Evolutionary conservation across 2,888 invertebrate species (phyloP).

Genomic region (Tupiocoris notatus): DNA sequence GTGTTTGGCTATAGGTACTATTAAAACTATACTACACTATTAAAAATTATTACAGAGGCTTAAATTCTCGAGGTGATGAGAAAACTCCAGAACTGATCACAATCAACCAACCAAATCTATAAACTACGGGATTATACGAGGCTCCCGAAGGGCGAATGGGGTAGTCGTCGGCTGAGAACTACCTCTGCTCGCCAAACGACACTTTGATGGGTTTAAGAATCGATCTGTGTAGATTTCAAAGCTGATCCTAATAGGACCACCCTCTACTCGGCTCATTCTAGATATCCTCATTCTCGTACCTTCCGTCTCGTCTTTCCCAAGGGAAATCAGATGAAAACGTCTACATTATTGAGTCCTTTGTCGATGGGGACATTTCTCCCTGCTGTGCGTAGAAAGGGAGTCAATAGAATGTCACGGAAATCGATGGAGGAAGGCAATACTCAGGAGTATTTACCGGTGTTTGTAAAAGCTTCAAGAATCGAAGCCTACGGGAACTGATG

Average conservation of each 20-base stretch:
- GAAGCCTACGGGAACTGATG: not conserved
- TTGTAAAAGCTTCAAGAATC: not conserved
- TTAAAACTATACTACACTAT: no score
- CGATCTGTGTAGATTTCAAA: not conserved
- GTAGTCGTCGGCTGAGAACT: no score
- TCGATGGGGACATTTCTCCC: not conserved
- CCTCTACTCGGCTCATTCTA: not conserved
- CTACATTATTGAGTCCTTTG: slow-evolving; percentile 18
- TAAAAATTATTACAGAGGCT: no score
- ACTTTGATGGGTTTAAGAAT: not conserved
- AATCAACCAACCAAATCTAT: no score
- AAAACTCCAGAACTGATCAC: no score
- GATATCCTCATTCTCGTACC: not conserved
- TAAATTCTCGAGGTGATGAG: no score
- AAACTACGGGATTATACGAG: no score
- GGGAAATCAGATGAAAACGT: slow-evolving; percentile 29
- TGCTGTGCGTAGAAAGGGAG: not conserved
- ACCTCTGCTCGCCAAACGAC: no score
- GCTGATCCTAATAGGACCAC: not conserved
- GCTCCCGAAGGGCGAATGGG: no score
- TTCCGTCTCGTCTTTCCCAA: not conserved
- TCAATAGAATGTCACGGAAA: not conserved
- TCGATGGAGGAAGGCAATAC: not conserved
- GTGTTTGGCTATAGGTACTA: no score
- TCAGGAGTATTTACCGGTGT: not conserved